phyloP scores from a whole-genome alignment of 2,113 vertebrate genomes.

The Athene cunicularia region DNA sequence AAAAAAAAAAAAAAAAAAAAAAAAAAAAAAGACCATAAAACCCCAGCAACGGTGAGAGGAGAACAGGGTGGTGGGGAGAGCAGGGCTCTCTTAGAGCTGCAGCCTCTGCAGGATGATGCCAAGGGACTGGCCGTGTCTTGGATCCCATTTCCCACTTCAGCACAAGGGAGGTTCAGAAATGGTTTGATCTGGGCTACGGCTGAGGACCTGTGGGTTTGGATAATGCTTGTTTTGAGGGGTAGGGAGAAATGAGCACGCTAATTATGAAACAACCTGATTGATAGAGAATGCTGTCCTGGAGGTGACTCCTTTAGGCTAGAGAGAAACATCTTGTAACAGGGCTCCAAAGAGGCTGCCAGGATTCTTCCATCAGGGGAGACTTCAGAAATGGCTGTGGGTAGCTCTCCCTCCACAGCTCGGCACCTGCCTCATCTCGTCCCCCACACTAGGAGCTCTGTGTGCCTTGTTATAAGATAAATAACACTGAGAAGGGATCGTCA shows the following conservation, averaged over 20 bases:
- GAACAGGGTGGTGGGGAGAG: background rate
- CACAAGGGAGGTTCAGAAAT: background rate
- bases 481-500: background rate
- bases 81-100: background rate
- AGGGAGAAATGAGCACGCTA: background rate
- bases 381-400: background rate
- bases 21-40: no score
- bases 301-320: background rate
- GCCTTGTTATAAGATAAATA: background rate
- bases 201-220: background rate
- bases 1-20: no score
- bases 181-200: background rate
- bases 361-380: background rate
- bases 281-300: background rate
- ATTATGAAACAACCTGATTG: background rate
- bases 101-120: background rate
- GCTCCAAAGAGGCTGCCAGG: background rate
- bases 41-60: background rate
- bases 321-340: background rate
- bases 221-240: background rate
- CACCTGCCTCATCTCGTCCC: background rate
- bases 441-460: background rate
- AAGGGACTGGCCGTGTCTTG: accelerated
- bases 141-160: background rate
- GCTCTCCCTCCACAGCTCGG: background rate